Evolutionary conservation across 2,797 vertebrate genomes (phyloP).

Genomic region (Sphenodon punctatus): DNA sequence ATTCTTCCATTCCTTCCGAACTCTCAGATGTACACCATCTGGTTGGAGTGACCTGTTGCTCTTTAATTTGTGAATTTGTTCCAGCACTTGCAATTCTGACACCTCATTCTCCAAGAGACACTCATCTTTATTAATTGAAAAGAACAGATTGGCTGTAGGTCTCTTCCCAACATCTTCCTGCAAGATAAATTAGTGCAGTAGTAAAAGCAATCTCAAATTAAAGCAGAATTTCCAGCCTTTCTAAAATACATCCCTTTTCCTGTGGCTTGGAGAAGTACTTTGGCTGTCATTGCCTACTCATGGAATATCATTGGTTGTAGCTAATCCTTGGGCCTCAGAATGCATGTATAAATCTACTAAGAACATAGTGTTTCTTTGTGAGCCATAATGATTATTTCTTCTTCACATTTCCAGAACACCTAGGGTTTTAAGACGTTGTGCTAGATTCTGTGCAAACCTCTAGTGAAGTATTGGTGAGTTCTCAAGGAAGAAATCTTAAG

Average conservation of each 20-base stretch:
- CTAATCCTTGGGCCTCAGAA: no score
- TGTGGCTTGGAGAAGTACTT: not conserved
- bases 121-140: constrained; percentile 70
- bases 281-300: not conserved
- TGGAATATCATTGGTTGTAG: not conserved
- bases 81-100: constrained; percentile 72
- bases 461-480: no score
- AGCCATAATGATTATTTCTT: no score
- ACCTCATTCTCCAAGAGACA: constrained; percentile 70
- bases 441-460: no score
- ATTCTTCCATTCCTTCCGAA: constrained; percentile 71
- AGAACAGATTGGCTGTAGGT: constrained; percentile 60
- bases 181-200: constrained; percentile 49
- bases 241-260: not conserved
- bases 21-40: constrained; percentile 77
- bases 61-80: constrained; percentile 74
- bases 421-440: no score
- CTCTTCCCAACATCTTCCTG: not conserved
- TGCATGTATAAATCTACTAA: no score
- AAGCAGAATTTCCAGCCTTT: constrained; percentile 34
- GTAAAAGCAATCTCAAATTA: not conserved
- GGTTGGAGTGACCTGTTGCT: constrained; percentile 71
- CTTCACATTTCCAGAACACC: no score
- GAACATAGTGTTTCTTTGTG: no score
- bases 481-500: no score